phyloP scores from a whole-genome alignment of 2,888 invertebrate genomes.

The Gari tellinella region DNA sequence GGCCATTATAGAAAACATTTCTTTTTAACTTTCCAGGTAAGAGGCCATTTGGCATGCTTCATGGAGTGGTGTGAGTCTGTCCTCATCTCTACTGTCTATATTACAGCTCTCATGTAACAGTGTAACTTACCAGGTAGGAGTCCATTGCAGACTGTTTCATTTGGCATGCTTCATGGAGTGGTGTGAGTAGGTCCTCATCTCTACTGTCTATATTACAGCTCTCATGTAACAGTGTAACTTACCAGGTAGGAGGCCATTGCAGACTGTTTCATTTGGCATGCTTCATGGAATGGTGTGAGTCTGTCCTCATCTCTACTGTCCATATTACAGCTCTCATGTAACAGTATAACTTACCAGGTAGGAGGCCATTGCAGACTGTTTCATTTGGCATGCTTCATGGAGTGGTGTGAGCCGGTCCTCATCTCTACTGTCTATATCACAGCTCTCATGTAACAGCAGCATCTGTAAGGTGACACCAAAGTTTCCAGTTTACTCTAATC shows the following conservation, averaged over 20 bases:
- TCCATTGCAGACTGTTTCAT: conserved; percentile 57
- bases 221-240: conserved; percentile 27
- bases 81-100: conserved; percentile 59
- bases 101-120: conserved; percentile 42
- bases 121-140: conserved; percentile 50
- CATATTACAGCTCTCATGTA: conserved; percentile 39
- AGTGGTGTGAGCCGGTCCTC: conserved; percentile 62
- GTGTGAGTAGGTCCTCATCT: conserved; percentile 63
- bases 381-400: conserved; percentile 62
- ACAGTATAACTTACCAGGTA: conserved; percentile 57
- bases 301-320: conserved; percentile 60
- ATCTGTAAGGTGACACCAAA: no score
- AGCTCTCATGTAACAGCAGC: conserved; percentile 41
- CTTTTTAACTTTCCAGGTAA: conserved; percentile 54
- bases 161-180: conserved; percentile 62
- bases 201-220: conserved; percentile 49
- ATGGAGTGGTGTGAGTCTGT: conserved; percentile 60
- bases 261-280: conserved; percentile 59
- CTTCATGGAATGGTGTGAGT: conserved; percentile 62
- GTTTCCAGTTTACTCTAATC: no score
- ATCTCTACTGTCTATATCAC: conserved; percentile 55
- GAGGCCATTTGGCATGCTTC: conserved; percentile 59
- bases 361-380: conserved; percentile 50
- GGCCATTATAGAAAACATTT: no score
- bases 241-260: conserved; percentile 57